Percentiles rank a stretch among this genome's conserved stretches.
These are phyloP conservation scores for Melanocharis versteri DNA, from an alignment of 2,113 vertebrate genomes.

Conservation along the genomic window DNA sequence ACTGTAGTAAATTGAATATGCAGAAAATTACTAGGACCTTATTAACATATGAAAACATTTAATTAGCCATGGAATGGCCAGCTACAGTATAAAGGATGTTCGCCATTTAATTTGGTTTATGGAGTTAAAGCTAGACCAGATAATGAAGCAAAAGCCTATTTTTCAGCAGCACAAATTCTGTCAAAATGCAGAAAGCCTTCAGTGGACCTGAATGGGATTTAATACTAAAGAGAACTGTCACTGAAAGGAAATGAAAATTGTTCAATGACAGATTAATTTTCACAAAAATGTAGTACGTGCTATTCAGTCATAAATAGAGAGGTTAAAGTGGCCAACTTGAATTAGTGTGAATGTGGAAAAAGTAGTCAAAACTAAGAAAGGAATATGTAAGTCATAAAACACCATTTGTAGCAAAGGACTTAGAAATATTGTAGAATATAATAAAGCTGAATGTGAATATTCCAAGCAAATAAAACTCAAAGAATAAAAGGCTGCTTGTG, in stretches of 20 bases:
- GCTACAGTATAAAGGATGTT: neutral
- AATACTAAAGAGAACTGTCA: constrained; percentile 18
- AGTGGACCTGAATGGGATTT: constrained; percentile 7
- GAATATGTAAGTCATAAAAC: neutral
- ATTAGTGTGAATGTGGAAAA: constrained; percentile 8
- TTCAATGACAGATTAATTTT: constrained; percentile 37
- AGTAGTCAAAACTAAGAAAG: constrained; percentile 15
- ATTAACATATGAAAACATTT: neutral
- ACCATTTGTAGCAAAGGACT: neutral
- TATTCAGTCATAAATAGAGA: constrained; percentile 28
- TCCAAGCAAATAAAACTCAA: constrained; percentile 18
- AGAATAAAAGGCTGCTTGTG: constrained; percentile 5
- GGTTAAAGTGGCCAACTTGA: neutral
- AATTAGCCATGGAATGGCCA: neutral
- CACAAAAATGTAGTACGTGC: neutral
- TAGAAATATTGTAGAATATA: neutral
- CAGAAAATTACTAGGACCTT: neutral
- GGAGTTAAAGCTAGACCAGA: neutral
- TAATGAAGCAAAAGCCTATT: constrained; percentile 31
- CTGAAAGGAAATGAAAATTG: neutral
- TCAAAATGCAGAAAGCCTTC: constrained; percentile 17
- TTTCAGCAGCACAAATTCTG: constrained; percentile 49
- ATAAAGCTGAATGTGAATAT: neutral
- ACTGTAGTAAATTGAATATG: neutral
- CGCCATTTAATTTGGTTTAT: neutral